Evolutionary conservation across 2,113 vertebrate species (phyloP).

Genomic region (Gallinago paraguaiae): DNA sequence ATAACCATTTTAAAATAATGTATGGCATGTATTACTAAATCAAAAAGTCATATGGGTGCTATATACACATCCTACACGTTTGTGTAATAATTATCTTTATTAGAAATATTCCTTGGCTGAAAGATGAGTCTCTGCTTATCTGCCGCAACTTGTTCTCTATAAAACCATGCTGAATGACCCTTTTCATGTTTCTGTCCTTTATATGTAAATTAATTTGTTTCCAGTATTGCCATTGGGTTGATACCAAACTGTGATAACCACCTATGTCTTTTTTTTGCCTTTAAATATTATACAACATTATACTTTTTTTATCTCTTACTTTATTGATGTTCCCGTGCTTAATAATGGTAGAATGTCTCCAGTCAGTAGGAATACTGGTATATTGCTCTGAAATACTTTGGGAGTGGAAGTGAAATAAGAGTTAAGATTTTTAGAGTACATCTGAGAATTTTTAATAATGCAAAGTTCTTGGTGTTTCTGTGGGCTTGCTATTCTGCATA

Average conservation of each 20-base stretch:
- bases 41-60: background rate
- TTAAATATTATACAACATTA: background rate
- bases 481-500: background rate
- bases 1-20: background rate
- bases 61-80: background rate
- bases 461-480: background rate
- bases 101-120: background rate
- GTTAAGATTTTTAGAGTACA: background rate
- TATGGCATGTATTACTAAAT: background rate
- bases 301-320: background rate
- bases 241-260: slow-evolving; percentile 1
- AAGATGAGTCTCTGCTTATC: background rate
- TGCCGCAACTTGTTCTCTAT: background rate
- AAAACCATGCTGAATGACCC: background rate
- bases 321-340: background rate
- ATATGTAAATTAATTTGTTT: background rate
- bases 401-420: background rate
- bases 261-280: background rate
- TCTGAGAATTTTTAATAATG: background rate
- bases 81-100: background rate
- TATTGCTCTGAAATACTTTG: background rate
- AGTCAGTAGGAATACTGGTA: background rate
- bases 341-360: background rate
- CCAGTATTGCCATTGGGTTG: background rate
- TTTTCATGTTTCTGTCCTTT: slow-evolving; percentile 2